These are phyloP conservation scores for Sebastes oblongus DNA, from an alignment of 2,797 vertebrate genomes.

Conservation along the genomic window DNA sequence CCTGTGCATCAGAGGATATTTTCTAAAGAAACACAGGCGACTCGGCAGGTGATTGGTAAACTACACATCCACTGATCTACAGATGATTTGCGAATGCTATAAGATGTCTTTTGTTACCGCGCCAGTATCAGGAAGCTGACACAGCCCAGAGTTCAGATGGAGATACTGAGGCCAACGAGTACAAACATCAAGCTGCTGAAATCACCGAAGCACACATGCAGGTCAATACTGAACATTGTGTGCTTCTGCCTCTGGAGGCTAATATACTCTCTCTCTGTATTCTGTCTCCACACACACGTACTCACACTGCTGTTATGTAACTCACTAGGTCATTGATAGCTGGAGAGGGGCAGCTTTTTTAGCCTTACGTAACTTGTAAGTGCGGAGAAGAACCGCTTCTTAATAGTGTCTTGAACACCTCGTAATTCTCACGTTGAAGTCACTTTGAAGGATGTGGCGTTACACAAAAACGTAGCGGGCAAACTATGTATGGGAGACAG, in stretches of 20 bases:
- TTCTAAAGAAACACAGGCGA: not conserved
- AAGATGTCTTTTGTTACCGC: constrained; percentile 13
- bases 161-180: constrained; percentile 39
- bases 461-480: not conserved
- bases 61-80: not conserved
- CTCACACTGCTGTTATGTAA: constrained; percentile 54
- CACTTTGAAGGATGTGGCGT: not conserved
- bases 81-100: constrained; percentile 44
- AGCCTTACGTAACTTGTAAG: constrained; percentile 49
- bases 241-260: constrained; percentile 44
- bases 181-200: constrained; percentile 50
- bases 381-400: constrained; percentile 29
- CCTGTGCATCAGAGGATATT: not conserved
- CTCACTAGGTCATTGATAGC: constrained; percentile 38
- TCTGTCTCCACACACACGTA: constrained; percentile 13
- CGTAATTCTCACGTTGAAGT: constrained; percentile 33
- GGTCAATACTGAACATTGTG: constrained; percentile 65
- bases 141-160: constrained; percentile 46
- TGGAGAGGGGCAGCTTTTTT: constrained; percentile 36
- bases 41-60: constrained; percentile 15
- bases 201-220: constrained; percentile 45
- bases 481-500: not conserved
- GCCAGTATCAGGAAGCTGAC: constrained; percentile 38
- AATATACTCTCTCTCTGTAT: constrained; percentile 18
- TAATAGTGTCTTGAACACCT: constrained; percentile 13